Conservation (phyloP, 2,888 invertebrate genomes). For the Smittia aterrima region DNA sequence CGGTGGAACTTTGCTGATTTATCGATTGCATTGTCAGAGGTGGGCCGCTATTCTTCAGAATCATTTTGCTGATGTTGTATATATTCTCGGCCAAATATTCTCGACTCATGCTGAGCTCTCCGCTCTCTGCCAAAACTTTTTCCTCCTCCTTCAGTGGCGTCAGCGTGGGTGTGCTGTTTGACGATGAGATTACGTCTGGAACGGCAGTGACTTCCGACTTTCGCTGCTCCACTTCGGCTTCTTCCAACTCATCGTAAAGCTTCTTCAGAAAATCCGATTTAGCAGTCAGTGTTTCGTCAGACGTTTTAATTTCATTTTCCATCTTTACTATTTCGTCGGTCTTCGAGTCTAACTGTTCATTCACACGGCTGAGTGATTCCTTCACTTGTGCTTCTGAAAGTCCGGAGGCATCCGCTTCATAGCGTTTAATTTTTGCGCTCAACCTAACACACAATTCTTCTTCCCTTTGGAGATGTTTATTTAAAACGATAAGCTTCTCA, state of each 20-base stretch:
- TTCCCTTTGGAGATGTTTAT: slow-evolving; percentile 70
- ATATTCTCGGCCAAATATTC: slow-evolving; percentile 39
- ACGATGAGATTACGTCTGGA: not conserved
- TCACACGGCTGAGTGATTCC: slow-evolving; percentile 57
- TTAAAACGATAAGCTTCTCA: slow-evolving; percentile 70
- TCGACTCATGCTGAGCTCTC: slow-evolving; percentile 28
- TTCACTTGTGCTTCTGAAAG: slow-evolving; percentile 54
- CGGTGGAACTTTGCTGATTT: not conserved
- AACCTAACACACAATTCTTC: slow-evolving; percentile 70
- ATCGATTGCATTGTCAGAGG: not conserved
- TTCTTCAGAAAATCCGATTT: slow-evolving; percentile 59
- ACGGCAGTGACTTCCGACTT: slow-evolving; percentile 21
- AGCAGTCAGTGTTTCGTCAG: slow-evolving; percentile 58
- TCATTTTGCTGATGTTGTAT: slow-evolving; percentile 37
- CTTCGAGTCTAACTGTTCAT: slow-evolving; percentile 56
- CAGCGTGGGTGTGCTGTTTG: not conserved
- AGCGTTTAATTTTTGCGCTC: slow-evolving; percentile 63
- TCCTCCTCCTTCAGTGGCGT: not conserved
- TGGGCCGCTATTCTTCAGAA: slow-evolving; percentile 29
- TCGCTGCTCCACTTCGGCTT: slow-evolving; percentile 44
- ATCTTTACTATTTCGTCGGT: slow-evolving; percentile 59
- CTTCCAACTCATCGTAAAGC: slow-evolving; percentile 57
- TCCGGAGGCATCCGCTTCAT: slow-evolving; percentile 56
- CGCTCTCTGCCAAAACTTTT: not conserved
- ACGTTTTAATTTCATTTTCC: slow-evolving; percentile 55